Base-by-base conservation (phyloP, 1,140 invertebrate species). In the Sogatella furcifera region DNA sequence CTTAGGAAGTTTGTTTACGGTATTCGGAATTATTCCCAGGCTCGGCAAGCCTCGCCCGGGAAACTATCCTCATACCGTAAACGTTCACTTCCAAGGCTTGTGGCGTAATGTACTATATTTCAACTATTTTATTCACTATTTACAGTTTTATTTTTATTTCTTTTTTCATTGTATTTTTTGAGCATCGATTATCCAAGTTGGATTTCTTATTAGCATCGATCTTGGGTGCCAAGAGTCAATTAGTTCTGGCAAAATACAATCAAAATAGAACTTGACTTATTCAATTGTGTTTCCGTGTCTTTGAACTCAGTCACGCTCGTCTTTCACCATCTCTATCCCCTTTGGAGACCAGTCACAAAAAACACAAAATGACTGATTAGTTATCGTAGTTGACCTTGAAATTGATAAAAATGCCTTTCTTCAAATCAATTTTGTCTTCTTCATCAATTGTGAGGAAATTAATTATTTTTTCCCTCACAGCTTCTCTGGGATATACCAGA, bases 211-310 rank as follows among this genome's bases (percentile, higher is more conserved):
- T 9, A 59, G 55, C 65, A 69, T 66, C 59, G 53, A 52, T 64
- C 68, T 62, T 14, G 63, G 62, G 22, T 57, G 38, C 5, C 69
- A 55, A 46, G 69, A 65, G 55, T 74, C 71, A 2, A 73, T 42
- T 8, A 71, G 68, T 67, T 72, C 71, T 1, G 69, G 67, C n/a
- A 71, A 46, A 21, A 73, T 22, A 55, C 69, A 70, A 9, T 69
- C 59, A 8, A 49, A 57, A 56, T 70, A 71, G 63, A 73, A 73
- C 13, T 17, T 21, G 72, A 73, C 13, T 17, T 21, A 6, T 11
- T 57, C 15, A 73, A 59, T 17, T 64, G 49, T 0, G 28, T 10
- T 24, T 52, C 13, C 65, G 69, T 66, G 34, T 58, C 38, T 67
- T 64, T 68, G 56, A 70, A 70, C 9, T 24, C 11, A 46, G 21